Evolutionary conservation across 2,113 vertebrate genomes (phyloP), one percentile per base, ranked within the genome.

Genomic region (Poeciliopsis turrubarensis): DNA sequence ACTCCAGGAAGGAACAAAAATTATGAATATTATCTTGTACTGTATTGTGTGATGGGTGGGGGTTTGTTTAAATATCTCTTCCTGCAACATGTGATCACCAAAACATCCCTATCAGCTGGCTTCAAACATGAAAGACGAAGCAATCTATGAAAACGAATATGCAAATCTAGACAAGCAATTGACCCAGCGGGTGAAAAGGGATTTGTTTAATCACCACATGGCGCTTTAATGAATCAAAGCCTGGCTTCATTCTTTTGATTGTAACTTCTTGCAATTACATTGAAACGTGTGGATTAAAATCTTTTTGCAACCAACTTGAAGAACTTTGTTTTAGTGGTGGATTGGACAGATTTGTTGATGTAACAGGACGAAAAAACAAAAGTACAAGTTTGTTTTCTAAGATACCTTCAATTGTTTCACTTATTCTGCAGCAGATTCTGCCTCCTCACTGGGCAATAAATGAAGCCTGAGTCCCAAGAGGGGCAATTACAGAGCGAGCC

Each of bases 401-500:
- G 74, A 77, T 32, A 44, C 51, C 31, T 78, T 27, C 41, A 37
- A 78, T 72, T 71, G 67, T 81, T 86, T 84, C 32, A 75, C 27
- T 65, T 80, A 69, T 89, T 89, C 80, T 71, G 71, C 67, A 44
- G 60, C 51, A 87, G 75, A 72, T 81, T 75, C 72, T 32, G 71
- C 62, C 74, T 86, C 47, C 77, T 86, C 70, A 64, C 84, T 80
- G 83, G 82, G 79, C 88, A 87, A 89, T 79, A 87, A 89, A 87
- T 81, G 80, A 79, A 84, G 87, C 73, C 44, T n/a, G 67, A 87
- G 65, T 79, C 87, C 83, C 87, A 63, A 17, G 84, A 90, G 90
- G 85, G 65, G 83, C 84, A 91, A 91, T 93, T 93, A 91, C 81
- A 29, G 89, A 70, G 70, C 68, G 74, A 68, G 65, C 65, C 2